Base-by-base conservation (phyloP, 2,797 vertebrate species). In the Poecilia gillii region DNA sequence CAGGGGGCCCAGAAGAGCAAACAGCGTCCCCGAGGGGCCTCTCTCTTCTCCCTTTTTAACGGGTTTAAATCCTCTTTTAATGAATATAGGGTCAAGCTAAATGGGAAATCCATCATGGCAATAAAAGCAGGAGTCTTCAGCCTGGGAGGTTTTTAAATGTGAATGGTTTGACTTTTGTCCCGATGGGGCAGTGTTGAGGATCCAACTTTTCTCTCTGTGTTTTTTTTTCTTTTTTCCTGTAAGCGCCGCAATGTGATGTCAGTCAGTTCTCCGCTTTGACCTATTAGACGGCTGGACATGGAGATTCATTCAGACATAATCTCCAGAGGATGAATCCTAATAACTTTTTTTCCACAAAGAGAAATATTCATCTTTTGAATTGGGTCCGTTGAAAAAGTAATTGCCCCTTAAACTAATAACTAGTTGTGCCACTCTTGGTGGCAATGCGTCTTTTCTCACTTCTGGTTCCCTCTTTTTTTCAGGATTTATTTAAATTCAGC, bases 41-140 rank as follows among this genome's bases (percentile, higher is more conserved):
- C 95, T 94, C 95, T 94, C 85, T 87, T 94, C 92, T 94, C 93
- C 92, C 90, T 93, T 93, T 92, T 95, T 95, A 96, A 96, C 96
- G 92, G 95, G 91, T 94, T 94, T 95, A 96, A 96, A 96, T 96
- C 91, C 94, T 91, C 90, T 96, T 95, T 96, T 96, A 96, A 96
- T 96, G 95, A 97, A 96, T 96, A 96, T 96, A 95, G 93, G 96
- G 95, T 94, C 91, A 93, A 90, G 90, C 91, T 93, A 93, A 94
- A 94, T 92, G 92, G 90, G 93, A 90, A 93, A 95, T 93, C 92
- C 93, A 94, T 94, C 92, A 92, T 82, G 90, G 89, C 88, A 77
- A 84, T 94, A 93, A 93, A 92, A 90, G 84, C 82, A 81, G 81
- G 83, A 82, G 87, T 84, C 82, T 91, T 86, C 82, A 83, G 90